A percentile compares a stretch with the other conserved stretches of the same genome.
Conservation (phyloP, 2,797 vertebrate species). For the Helostoma temminkii region DNA sequence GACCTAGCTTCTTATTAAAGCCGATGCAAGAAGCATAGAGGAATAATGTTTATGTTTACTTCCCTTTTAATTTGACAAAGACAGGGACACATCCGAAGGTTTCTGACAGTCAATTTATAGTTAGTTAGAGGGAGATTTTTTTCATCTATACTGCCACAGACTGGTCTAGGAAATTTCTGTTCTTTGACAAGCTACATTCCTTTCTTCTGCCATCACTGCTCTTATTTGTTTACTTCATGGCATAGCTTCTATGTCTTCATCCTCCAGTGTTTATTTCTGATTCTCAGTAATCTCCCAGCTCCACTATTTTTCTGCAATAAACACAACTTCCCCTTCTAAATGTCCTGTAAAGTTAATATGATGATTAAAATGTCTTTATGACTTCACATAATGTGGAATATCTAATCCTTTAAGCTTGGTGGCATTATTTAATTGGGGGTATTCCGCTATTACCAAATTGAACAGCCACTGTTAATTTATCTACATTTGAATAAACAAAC, state of each 20-base stretch:
- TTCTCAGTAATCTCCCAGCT: neutral
- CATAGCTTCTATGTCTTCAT: slow-evolving; percentile 13
- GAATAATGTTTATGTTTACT: slow-evolving; percentile 16
- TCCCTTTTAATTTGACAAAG: slow-evolving; percentile 41
- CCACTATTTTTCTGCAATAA: neutral
- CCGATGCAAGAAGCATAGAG: neutral
- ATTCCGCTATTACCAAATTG: slow-evolving; percentile 46
- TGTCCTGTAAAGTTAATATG: slow-evolving; percentile 10
- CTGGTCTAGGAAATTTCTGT: slow-evolving; percentile 43
- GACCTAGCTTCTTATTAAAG: slow-evolving; percentile 5
- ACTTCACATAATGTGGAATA: slow-evolving; percentile 39
- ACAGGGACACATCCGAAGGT: slow-evolving; percentile 50
- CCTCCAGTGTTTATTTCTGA: slow-evolving; percentile 5
- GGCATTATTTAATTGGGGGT: slow-evolving; percentile 37
- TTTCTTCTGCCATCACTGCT: slow-evolving; percentile 30
- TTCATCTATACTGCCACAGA: slow-evolving; percentile 21
- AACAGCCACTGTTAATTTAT: slow-evolving; percentile 30
- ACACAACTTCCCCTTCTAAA: neutral
- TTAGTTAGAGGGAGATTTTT: slow-evolving; percentile 3
- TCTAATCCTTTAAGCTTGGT: slow-evolving; percentile 45
- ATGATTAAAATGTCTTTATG: slow-evolving; percentile 28
- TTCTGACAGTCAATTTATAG: slow-evolving; percentile 51
- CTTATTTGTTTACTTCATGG: slow-evolving; percentile 50
- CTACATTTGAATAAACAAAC: slow-evolving; percentile 33
- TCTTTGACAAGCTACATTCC: slow-evolving; percentile 64